phyloP scores from a whole-genome alignment of 2,797 vertebrate genomes.

The Ctenopoma multispine region DNA sequence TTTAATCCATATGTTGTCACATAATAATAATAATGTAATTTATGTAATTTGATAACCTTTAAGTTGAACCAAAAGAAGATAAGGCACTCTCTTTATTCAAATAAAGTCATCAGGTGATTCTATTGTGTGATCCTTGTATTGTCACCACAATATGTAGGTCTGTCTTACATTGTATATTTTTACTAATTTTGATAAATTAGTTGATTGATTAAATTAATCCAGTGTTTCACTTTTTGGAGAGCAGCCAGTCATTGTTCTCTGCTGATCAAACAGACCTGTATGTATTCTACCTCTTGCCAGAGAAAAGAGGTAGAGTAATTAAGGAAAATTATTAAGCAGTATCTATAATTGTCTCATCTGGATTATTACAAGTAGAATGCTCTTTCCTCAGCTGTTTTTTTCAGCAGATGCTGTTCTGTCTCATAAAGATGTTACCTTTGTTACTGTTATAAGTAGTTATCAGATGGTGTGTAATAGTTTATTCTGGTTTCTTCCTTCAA shows the following conservation, averaged over 20 bases:
- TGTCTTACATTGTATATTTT: background rate
- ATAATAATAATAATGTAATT: too few species aligned
- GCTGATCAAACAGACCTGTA: background rate
- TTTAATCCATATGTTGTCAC: slow-evolving; percentile 1
- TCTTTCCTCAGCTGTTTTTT: background rate
- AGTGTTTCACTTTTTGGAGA: background rate
- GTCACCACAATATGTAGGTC: background rate
- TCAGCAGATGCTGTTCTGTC: background rate
- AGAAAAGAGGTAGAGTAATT: background rate
- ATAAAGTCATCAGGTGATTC: too few species aligned
- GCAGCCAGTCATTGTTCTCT: background rate
- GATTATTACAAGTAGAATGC: background rate
- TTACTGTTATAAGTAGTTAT: background rate
- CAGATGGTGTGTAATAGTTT: background rate
- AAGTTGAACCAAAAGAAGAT: slow-evolving; percentile 8
- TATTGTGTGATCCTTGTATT: background rate
- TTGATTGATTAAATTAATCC: background rate
- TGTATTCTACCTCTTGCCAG: background rate
- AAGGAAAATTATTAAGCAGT: too few species aligned
- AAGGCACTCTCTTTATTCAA: background rate
- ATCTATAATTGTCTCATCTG: background rate
- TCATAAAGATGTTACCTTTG: background rate
- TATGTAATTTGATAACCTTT: background rate
- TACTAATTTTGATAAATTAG: background rate
- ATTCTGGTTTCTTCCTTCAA: background rate